Evolutionary conservation across 2,113 vertebrate genomes (phyloP).

Genomic region (Triplophysa siluroides): DNA sequence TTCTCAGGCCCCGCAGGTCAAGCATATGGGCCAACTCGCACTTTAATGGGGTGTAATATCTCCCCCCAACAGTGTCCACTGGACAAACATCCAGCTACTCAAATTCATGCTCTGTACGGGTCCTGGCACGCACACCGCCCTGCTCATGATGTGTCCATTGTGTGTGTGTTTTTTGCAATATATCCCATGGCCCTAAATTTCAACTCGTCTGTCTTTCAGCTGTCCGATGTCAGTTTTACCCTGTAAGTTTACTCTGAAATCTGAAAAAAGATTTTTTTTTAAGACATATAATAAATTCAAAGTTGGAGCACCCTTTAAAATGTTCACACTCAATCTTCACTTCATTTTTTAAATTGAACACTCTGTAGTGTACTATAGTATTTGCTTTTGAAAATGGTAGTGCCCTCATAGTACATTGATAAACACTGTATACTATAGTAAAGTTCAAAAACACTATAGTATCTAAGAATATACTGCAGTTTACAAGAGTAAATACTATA

Average conservation of each 20-base stretch:
- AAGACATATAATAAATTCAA: no score
- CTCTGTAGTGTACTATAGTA: no score
- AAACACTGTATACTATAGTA: no score
- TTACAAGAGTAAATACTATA: no score
- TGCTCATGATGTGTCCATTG: constrained; percentile 14
- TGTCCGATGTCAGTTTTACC: constrained; percentile 26
- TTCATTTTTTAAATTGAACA: no score
- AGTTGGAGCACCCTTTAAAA: no score
- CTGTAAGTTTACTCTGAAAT: not conserved
- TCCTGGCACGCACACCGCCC: constrained; percentile 10
- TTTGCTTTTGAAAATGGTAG: no score
- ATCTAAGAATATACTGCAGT: no score
- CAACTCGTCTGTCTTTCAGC: constrained; percentile 21
- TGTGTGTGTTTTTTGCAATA: constrained; percentile 10
- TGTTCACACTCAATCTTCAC: no score
- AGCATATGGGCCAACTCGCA: constrained; percentile 67
- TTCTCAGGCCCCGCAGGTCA: constrained; percentile 76
- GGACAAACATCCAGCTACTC: constrained; percentile 34
- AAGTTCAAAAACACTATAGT: no score
- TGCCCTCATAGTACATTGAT: no score
- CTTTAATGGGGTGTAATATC: constrained; percentile 43
- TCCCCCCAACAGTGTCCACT: constrained; percentile 18
- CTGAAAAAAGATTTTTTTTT: no score
- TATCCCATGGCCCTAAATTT: not conserved
- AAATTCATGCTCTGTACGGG: constrained; percentile 1